Evolutionary conservation across 2,888 invertebrate species (phyloP).

Genomic region (Rotaria sp.): DNA sequence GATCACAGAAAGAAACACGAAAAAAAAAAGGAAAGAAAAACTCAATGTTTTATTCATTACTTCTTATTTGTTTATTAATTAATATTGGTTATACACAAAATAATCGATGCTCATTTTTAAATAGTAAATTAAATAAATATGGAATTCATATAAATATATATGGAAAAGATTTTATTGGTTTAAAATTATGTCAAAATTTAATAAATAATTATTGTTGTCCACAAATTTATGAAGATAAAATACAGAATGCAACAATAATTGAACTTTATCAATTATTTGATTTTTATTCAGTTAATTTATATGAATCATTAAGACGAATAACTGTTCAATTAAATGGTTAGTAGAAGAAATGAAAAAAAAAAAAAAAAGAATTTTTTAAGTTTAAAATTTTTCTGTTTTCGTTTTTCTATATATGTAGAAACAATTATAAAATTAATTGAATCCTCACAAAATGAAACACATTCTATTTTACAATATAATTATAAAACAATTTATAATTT

Average conservation of each 20-base stretch:
- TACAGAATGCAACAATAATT: not conserved
- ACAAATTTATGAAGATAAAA: not conserved
- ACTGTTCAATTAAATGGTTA: not conserved
- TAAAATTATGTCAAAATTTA: conserved; percentile 5
- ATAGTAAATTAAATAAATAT: not conserved
- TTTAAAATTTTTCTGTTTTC: not conserved
- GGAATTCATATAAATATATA: not conserved
- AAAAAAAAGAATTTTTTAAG: no score
- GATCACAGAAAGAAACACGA: not conserved
- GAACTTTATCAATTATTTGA: conserved; percentile 1
- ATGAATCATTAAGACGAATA: not conserved
- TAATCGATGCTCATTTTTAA: not conserved
- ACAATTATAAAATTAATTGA: not conserved
- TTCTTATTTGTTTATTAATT: not conserved
- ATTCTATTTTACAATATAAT: not conserved
- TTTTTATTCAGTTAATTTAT: not conserved
- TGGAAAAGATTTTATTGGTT: not conserved
- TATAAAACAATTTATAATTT: not conserved
- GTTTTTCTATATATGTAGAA: not conserved
- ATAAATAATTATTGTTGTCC: not conserved
- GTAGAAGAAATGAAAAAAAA: not conserved
- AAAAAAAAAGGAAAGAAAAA: not conserved
- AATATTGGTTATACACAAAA: not conserved
- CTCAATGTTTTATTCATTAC: not conserved
- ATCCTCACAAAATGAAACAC: conserved; percentile 6